phyloP scores from a whole-genome alignment of 2,888 invertebrate genomes.

The Andricus quercusramuli region DNA sequence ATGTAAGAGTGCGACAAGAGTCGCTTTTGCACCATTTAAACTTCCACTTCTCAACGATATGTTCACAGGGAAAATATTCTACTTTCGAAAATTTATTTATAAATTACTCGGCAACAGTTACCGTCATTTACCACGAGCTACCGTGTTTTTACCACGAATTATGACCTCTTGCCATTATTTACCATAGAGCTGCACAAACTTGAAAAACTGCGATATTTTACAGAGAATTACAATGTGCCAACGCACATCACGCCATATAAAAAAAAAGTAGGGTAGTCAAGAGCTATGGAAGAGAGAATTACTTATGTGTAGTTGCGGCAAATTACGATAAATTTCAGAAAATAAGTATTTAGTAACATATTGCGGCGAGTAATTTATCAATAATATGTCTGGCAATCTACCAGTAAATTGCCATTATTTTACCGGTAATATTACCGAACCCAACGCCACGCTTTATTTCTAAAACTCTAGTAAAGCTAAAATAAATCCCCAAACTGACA shows the following conservation, averaged over 20 bases:
- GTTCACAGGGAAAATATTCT: conserved; percentile 6
- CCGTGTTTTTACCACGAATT: not conserved
- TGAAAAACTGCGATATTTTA: not conserved
- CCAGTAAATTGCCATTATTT: not conserved
- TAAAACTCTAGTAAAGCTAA: not conserved
- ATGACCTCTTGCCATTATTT: not conserved
- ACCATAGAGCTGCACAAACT: not conserved
- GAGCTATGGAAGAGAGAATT: not conserved
- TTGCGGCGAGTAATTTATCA: not conserved
- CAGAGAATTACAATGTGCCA: not conserved
- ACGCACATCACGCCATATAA: not conserved
- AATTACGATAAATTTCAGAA: not conserved
- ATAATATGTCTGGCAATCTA: not conserved
- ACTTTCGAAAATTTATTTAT: not conserved
- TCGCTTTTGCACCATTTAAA: conserved; percentile 16
- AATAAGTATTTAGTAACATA: not conserved
- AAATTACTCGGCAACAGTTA: not conserved
- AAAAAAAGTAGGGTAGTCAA: not conserved
- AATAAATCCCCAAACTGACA: not conserved
- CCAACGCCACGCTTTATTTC: not conserved
- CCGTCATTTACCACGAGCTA: not conserved
- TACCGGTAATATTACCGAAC: not conserved
- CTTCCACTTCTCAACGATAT: not conserved
- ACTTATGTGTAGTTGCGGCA: not conserved
- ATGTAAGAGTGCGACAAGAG: conserved; percentile 4